These are phyloP conservation scores for Vollenhovia emeryi DNA, from an alignment of 1,140 invertebrate species.

Conservation along the genomic window DNA sequence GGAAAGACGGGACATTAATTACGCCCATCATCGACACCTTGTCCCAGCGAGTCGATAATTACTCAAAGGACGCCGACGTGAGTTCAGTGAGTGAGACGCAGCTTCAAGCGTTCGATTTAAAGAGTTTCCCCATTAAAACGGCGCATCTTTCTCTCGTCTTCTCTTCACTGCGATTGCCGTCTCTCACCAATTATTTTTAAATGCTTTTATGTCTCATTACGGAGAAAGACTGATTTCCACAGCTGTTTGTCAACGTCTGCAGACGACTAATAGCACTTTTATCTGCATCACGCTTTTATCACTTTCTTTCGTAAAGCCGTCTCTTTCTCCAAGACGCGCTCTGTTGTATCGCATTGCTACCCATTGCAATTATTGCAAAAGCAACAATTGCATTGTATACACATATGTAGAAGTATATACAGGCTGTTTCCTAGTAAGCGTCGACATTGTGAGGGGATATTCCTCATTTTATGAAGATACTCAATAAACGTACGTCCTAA, in stretches of 20 bases:
- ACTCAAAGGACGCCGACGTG: conserved; percentile 59
- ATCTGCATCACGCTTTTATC: conserved; percentile 38
- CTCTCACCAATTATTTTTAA: conserved; percentile 50
- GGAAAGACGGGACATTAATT: conserved; percentile 56
- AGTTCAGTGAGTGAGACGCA: conserved; percentile 23
- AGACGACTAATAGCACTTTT: conserved; percentile 36
- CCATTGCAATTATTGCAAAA: background rate
- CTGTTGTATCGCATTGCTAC: background rate
- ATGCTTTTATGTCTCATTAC: conserved; percentile 50
- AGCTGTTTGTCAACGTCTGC: conserved; percentile 44
- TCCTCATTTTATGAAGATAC: too few species aligned
- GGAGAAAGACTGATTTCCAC: conserved; percentile 41
- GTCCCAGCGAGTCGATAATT: conserved; percentile 53
- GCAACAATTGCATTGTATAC: background rate
- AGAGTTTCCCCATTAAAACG: conserved; percentile 55
- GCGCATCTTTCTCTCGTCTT: background rate
- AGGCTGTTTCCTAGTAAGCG: too few species aligned
- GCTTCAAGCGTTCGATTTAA: conserved; percentile 40
- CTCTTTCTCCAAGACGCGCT: background rate
- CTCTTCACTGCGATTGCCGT: conserved; percentile 9
- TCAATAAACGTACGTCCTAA: too few species aligned
- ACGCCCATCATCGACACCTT: conserved; percentile 44
- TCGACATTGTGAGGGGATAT: too few species aligned
- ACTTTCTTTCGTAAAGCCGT: background rate
- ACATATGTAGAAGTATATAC: too few species aligned